Conservation (phyloP, 1,140 invertebrate genomes). For the Conus ventricosus region DNA sequence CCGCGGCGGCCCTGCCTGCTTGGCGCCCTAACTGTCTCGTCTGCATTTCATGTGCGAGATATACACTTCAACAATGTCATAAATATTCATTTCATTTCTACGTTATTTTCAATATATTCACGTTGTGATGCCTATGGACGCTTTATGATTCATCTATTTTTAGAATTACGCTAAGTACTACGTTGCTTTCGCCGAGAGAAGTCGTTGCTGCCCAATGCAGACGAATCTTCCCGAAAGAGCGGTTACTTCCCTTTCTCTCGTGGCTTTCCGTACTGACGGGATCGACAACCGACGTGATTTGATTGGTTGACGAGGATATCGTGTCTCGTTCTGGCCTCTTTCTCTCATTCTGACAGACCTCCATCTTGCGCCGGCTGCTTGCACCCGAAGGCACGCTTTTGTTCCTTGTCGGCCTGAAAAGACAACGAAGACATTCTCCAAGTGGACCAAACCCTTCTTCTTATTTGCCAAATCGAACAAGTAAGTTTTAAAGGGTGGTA, state of each 20-base stretch:
- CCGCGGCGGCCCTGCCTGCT: too few relatives aligned
- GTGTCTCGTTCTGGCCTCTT: neutral
- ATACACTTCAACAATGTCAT: too few relatives aligned
- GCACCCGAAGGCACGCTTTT: neutral
- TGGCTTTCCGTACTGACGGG: neutral
- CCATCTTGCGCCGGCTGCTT: constrained; percentile 9
- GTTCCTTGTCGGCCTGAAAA: neutral
- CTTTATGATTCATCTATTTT: neutral
- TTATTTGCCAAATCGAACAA: neutral
- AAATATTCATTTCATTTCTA: too few relatives aligned
- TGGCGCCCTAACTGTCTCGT: too few relatives aligned
- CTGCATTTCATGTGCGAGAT: too few relatives aligned
- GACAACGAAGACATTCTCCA: neutral
- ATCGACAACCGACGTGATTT: neutral
- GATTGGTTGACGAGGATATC: neutral
- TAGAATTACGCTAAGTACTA: too few relatives aligned
- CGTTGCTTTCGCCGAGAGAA: neutral
- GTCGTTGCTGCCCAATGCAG: neutral
- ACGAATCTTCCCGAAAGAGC: neutral
- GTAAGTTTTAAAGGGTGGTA: neutral
- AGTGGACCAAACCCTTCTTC: neutral
- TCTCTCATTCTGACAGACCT: neutral
- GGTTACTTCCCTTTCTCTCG: neutral
- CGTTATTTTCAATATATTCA: too few relatives aligned
- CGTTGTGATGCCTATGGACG: neutral